These are phyloP conservation scores for Macroramphosus scolopax DNA, from an alignment of 2,797 vertebrate species.

Conservation along the genomic window DNA sequence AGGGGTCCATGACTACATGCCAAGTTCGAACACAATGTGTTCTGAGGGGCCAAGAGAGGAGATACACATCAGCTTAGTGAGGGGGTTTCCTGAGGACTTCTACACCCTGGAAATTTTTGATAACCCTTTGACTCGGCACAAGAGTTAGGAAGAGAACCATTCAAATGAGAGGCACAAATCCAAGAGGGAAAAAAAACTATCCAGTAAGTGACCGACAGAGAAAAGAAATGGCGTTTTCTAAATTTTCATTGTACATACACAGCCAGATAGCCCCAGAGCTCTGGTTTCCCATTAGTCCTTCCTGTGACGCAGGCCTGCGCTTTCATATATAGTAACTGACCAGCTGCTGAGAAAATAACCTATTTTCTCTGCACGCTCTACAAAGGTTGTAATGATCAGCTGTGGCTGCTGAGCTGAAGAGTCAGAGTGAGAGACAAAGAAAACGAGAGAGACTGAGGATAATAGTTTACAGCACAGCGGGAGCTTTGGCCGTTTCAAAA, in stretches of 20 bases:
- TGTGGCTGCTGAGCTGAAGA: slow-evolving; percentile 49
- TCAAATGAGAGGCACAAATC: slow-evolving; percentile 30
- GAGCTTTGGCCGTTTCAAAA: no score
- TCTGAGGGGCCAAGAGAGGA: slow-evolving; percentile 55
- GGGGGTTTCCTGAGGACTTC: slow-evolving; percentile 63
- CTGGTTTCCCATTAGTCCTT: slow-evolving; percentile 58
- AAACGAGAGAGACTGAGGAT: slow-evolving; percentile 3
- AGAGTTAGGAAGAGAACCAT: slow-evolving; percentile 33
- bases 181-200: slow-evolving; percentile 5
- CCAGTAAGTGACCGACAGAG: slow-evolving; percentile 10
- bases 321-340: slow-evolving; percentile 68
- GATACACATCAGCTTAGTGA: slow-evolving; percentile 54
- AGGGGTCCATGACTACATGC: slow-evolving; percentile 51
- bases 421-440: slow-evolving; percentile 3
- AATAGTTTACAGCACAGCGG: slow-evolving; percentile 5
- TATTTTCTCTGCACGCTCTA: slow-evolving; percentile 48
- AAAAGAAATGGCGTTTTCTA: slow-evolving; percentile 55
- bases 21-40: slow-evolving; percentile 58
- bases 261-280: slow-evolving; percentile 28
- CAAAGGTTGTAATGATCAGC: slow-evolving; percentile 58
- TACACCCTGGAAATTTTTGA: slow-evolving; percentile 42
- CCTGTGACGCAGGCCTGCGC: slow-evolving; percentile 45
- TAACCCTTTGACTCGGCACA: slow-evolving; percentile 30
- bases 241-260: slow-evolving; percentile 55
- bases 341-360: slow-evolving; percentile 62